Evolutionary conservation across 2,888 invertebrate species (phyloP).

Genomic region (Pandemis corylana): DNA sequence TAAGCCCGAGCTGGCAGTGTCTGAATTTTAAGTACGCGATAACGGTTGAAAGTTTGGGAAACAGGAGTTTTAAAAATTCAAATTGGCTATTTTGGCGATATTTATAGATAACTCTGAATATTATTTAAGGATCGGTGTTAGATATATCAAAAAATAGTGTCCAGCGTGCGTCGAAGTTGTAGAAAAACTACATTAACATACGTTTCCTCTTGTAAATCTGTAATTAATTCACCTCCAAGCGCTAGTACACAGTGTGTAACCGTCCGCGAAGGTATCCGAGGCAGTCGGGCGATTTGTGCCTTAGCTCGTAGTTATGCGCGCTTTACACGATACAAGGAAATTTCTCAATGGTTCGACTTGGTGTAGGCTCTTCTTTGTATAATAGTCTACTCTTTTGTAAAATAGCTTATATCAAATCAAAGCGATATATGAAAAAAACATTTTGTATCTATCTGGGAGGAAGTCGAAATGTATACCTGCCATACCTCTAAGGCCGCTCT

Average conservation of each 20-base stretch:
- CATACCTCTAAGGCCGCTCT: too few species aligned
- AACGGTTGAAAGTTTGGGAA: slow-evolving; percentile 12
- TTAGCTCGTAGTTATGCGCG: slow-evolving; percentile 60
- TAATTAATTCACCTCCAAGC: slow-evolving; percentile 3
- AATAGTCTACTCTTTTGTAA: too few species aligned
- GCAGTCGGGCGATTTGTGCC: slow-evolving; percentile 67
- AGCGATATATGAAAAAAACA: too few species aligned
- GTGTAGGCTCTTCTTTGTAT: slow-evolving; percentile 50
- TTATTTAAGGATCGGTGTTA: neutral
- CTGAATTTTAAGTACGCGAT: slow-evolving; percentile 39
- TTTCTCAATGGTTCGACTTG: slow-evolving; percentile 51
- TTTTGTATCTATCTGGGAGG: too few species aligned
- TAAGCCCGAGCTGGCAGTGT: slow-evolving; percentile 61
- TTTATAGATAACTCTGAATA: neutral
- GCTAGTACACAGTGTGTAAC: slow-evolving; percentile 28
- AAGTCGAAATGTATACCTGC: too few species aligned
- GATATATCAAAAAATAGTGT: too few species aligned
- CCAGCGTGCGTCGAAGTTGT: too few species aligned
- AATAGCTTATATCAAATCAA: too few species aligned
- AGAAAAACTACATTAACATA: neutral
- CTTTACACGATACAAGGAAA: slow-evolving; percentile 61
- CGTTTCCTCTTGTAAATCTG: neutral
- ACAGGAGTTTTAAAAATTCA: neutral
- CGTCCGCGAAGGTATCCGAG: slow-evolving; percentile 56
- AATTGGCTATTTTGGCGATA: neutral